These are phyloP conservation scores for Hofmannophila pseudospretella DNA, from an alignment of 2,888 invertebrate species.

Conservation along the genomic window DNA sequence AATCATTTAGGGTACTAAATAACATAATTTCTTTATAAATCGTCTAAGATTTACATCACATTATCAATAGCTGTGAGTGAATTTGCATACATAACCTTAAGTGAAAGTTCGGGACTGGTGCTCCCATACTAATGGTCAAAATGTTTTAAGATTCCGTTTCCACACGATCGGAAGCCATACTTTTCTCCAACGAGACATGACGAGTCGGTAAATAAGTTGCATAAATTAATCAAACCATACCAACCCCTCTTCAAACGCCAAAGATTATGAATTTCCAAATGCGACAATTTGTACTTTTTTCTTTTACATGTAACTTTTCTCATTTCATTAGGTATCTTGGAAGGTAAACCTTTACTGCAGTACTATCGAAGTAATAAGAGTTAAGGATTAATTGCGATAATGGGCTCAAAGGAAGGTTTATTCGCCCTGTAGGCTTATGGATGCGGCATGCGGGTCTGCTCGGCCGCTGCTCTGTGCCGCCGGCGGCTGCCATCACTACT, in stretches of 20 bases:
- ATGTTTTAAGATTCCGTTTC: constrained; percentile 69
- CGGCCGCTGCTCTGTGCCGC: constrained; percentile 52
- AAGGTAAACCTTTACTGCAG: no score
- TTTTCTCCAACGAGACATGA: constrained; percentile 64
- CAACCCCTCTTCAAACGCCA: constrained; percentile 54
- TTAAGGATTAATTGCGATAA: no score
- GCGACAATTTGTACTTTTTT: neutral
- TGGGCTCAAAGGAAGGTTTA: no score
- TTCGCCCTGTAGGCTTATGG: no score
- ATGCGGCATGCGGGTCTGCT: constrained; percentile 34
- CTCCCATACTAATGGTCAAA: constrained; percentile 71
- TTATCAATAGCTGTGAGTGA: constrained; percentile 61
- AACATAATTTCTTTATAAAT: constrained; percentile 26
- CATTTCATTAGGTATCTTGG: no score
- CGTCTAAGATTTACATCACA: constrained; percentile 59
- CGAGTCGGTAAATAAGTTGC: constrained; percentile 63
- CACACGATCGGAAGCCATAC: constrained; percentile 53
- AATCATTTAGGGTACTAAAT: neutral
- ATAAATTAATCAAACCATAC: constrained; percentile 65
- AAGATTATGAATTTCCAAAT: constrained; percentile 33
- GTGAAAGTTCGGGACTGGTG: constrained; percentile 68
- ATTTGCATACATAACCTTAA: constrained; percentile 73
- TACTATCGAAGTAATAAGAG: no score
- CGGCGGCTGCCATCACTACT: constrained; percentile 69
- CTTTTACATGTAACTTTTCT: no score